A percentile compares a stretch with the other conserved stretches of the same genome.
phyloP scores from a whole-genome alignment of 1,140 invertebrate species.

The Nixonia krombeini region DNA sequence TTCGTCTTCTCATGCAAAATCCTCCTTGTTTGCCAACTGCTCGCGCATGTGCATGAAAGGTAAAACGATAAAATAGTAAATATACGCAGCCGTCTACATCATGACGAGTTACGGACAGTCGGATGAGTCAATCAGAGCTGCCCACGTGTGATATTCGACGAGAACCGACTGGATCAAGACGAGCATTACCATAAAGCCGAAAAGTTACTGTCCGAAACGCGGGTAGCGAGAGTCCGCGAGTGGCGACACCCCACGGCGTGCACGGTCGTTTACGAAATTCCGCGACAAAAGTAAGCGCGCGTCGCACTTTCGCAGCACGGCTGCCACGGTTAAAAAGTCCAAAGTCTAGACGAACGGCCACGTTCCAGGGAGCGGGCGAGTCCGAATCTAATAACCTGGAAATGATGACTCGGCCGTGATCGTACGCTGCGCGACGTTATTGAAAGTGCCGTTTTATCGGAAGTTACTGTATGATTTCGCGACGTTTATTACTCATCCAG shows the following conservation, averaged over 20 bases:
- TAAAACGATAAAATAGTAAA: constrained; percentile 29
- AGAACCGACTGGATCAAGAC: constrained; percentile 23
- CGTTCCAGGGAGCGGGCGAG: constrained; percentile 23
- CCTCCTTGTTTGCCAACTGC: no score
- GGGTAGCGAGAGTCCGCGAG: constrained; percentile 35
- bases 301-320: constrained; percentile 33
- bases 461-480: neutral
- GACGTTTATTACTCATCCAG: no score
- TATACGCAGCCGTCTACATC: constrained; percentile 19
- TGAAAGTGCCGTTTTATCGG: constrained; percentile 5
- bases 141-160: constrained; percentile 18
- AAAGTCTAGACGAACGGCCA: constrained; percentile 26
- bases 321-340: constrained; percentile 28
- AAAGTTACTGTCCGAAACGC: constrained; percentile 42
- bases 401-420: constrained; percentile 23
- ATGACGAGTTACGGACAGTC: constrained; percentile 31
- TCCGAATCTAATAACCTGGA: constrained; percentile 19
- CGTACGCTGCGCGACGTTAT: constrained; percentile 25
- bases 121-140: constrained; percentile 27
- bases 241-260: constrained; percentile 40
- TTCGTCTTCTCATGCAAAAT: no score
- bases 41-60: no score
- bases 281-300: constrained; percentile 43
- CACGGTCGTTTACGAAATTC: constrained; percentile 51
- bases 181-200: constrained; percentile 47